Conservation (phyloP, 2,888 invertebrate species). For the Parnassius glacialis region DNA sequence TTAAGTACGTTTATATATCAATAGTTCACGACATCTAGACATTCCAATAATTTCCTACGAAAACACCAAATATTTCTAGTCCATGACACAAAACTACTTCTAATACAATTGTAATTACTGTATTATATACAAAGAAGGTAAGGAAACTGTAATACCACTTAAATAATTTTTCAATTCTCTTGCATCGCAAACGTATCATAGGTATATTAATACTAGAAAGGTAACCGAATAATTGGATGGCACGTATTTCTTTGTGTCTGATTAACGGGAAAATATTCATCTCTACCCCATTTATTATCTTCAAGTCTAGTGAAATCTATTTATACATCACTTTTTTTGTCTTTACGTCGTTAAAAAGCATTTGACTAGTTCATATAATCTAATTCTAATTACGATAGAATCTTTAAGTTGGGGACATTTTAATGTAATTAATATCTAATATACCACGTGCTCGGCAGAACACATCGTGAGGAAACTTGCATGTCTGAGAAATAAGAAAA, state of each 20-base stretch:
- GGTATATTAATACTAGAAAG: constrained; percentile 58
- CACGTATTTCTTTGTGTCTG: constrained; percentile 45
- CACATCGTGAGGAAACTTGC: no score
- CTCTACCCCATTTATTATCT: constrained; percentile 4
- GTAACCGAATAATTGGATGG: constrained; percentile 68
- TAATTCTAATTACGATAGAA: constrained; percentile 3
- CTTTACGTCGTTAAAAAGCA: constrained; percentile 20
- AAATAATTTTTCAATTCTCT: constrained; percentile 78
- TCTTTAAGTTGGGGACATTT: not conserved
- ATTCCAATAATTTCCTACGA: constrained; percentile 2
- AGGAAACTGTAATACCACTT: constrained; percentile 56
- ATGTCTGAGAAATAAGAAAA: no score
- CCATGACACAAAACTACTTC: constrained; percentile 8
- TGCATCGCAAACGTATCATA: constrained; percentile 72
- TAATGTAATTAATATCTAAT: no score
- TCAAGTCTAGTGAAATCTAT: constrained; percentile 50
- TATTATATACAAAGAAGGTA: constrained; percentile 57
- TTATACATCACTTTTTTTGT: constrained; percentile 66
- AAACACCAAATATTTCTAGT: constrained; percentile 14
- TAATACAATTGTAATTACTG: constrained; percentile 5
- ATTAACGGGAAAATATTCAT: constrained; percentile 6
- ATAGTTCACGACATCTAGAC: constrained; percentile 33
- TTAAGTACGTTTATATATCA: constrained; percentile 49
- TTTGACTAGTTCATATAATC: constrained; percentile 13
- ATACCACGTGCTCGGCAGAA: no score